Evolutionary conservation across 2,113 vertebrate genomes (phyloP).

Genomic region (Solenodon paradoxus): DNA sequence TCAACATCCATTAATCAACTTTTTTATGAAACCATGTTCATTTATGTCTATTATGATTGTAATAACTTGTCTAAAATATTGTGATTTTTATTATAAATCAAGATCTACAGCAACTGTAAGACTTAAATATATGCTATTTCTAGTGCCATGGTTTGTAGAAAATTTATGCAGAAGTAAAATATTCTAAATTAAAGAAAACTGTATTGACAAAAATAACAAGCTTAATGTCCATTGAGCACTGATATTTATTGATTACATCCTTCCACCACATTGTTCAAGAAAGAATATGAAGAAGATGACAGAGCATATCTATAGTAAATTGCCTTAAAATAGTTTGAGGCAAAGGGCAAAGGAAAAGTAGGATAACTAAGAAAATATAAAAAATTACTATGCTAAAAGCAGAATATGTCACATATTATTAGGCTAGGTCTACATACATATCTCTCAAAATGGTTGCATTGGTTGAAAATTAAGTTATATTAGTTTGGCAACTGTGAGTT

Average conservation of each 20-base stretch:
- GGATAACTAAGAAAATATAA: too few species aligned
- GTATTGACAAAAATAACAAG: neutral
- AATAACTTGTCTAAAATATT: neutral
- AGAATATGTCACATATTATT: neutral
- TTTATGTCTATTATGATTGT: neutral
- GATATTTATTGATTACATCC: neutral
- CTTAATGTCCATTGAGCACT: neutral
- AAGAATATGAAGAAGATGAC: neutral
- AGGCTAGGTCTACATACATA: neutral
- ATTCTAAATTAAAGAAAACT: neutral
- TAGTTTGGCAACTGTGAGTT: neutral
- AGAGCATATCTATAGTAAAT: neutral
- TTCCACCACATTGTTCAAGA: neutral
- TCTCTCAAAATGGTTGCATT: neutral
- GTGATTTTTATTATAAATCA: neutral
- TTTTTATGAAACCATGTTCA: neutral
- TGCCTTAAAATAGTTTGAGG: neutral
- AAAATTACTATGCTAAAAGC: too few species aligned
- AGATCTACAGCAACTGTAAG: neutral
- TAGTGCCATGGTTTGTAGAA: neutral
- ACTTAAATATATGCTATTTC: neutral
- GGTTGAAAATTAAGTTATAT: neutral
- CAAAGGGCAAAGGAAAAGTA: neutral
- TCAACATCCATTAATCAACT: neutral
- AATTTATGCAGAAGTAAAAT: neutral